Base-by-base conservation (phyloP, 2,888 invertebrate species). In the Trypoxylon attenuatum region DNA sequence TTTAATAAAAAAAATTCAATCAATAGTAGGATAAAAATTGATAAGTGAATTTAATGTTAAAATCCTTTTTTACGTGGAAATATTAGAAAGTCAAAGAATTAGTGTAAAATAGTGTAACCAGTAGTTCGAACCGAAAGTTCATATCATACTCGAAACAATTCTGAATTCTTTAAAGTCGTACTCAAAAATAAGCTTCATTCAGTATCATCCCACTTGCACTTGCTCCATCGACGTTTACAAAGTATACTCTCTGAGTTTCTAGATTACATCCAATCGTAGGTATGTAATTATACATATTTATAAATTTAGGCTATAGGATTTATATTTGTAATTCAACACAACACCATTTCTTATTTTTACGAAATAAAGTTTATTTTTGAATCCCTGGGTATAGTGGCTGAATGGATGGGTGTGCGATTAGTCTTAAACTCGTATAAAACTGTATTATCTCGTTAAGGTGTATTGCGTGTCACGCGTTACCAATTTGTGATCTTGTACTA, bases 201-300 rank as follows among this genome's bases (percentile, higher is more conserved):
- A 19, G 38, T 56, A 74, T 78, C 79, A 74, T 80, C 81, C 71
- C 76, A 80, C 79, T 69, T 82, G 82, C 81, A 80, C 79, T 69
- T 82, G 82, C 81, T 82, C 80, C 78, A 78, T 61, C 60, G 69
- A 76, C 62, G 73, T 66, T 72, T 66, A 66, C 42, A 49, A 71
- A 62, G 52, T 73, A 76, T 76, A 76, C 71, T 78, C 72, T 60
- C 73, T 73, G 71, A 78, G 71, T 79, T 78, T 71, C 68, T 78
- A 78, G 64, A 50, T 71, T 70, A 78, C 71, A 73, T 71, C 71
- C 72, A n/a, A 74, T 80, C 71, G 73, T 81, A 81, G 78, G 77
- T 79, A 79, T 83, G 73, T 82, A 77, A 77, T 71, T 82, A 83
- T 85, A 85, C 76, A 85, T 85, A 85, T 83, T 84, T 84, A 81